phyloP scores from a whole-genome alignment of 2,888 invertebrate species.

The Bugula neritina region DNA sequence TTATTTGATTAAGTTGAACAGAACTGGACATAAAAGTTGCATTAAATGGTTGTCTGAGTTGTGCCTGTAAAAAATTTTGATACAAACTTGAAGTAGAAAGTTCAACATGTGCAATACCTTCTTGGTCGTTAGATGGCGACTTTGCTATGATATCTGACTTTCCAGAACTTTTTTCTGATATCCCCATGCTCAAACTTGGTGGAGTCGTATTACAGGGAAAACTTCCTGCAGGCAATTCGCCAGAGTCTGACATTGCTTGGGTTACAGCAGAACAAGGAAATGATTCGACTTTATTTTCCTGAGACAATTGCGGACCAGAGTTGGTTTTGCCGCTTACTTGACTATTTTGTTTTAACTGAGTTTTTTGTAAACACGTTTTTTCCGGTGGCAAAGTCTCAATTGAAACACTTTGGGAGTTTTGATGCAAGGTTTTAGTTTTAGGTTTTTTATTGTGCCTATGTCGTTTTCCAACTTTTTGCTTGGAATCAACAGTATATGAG shows the following conservation, averaged over 20 bases:
- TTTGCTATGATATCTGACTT: neutral
- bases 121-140: neutral
- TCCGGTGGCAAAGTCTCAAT: neutral
- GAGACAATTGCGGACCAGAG: neutral
- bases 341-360: neutral
- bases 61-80: neutral
- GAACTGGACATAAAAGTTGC: neutral
- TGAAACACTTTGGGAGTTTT: neutral
- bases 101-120: neutral
- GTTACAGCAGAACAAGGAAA: neutral
- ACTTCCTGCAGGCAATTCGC: neutral
- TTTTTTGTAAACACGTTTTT: neutral
- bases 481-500: neutral
- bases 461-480: neutral
- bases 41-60: slow-evolving; percentile 1
- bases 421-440: neutral
- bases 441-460: neutral
- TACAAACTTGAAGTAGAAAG: neutral
- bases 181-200: neutral
- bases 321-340: neutral
- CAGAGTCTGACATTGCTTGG: neutral
- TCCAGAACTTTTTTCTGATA: too few relatives aligned
- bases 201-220: neutral
- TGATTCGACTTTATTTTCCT: neutral
- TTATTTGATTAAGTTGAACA: neutral